Evolutionary conservation across 2,113 vertebrate genomes (phyloP).

Genomic region (Ovis canadensis): DNA sequence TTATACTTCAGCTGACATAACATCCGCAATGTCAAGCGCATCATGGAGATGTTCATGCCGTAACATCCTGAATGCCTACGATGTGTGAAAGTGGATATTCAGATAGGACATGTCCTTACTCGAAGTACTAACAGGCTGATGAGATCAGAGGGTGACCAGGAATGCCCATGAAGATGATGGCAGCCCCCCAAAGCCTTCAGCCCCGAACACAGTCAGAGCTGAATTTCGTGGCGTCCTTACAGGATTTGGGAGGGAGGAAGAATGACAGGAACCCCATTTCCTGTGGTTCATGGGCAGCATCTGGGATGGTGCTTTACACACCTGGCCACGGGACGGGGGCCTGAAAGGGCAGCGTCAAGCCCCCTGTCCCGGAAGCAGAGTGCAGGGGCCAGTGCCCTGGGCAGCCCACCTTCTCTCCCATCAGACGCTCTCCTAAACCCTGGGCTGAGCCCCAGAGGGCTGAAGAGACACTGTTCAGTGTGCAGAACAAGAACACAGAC

Average conservation of each 20-base stretch:
- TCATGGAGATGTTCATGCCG: not conserved
- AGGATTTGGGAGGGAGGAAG: not conserved
- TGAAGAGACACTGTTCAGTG: not conserved
- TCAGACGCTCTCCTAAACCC: not conserved
- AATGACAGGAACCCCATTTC: rapidly evolving
- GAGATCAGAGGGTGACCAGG: not conserved
- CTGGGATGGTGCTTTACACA: not conserved
- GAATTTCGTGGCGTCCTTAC: not conserved
- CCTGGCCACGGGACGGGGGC: too few species aligned
- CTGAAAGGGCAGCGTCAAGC: not conserved
- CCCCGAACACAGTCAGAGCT: not conserved
- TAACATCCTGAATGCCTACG: not conserved
- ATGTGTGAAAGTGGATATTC: not conserved
- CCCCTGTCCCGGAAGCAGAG: not conserved
- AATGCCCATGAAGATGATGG: not conserved
- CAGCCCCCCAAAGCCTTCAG: not conserved
- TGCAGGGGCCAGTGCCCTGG: rapidly evolving
- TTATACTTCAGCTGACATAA: not conserved
- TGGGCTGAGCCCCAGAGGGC: not conserved
- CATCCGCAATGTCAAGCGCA: not conserved
- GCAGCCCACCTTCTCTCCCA: not conserved
- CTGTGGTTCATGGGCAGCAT: rapidly evolving
- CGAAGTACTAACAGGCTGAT: not conserved
- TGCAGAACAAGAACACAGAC: not conserved
- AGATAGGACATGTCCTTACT: not conserved